A percentile compares a stretch with the other conserved stretches of the same genome.
These are phyloP conservation scores for Cryptomyrus ogoouensis DNA, from an alignment of 2,113 vertebrate species.

Conservation along the genomic window DNA sequence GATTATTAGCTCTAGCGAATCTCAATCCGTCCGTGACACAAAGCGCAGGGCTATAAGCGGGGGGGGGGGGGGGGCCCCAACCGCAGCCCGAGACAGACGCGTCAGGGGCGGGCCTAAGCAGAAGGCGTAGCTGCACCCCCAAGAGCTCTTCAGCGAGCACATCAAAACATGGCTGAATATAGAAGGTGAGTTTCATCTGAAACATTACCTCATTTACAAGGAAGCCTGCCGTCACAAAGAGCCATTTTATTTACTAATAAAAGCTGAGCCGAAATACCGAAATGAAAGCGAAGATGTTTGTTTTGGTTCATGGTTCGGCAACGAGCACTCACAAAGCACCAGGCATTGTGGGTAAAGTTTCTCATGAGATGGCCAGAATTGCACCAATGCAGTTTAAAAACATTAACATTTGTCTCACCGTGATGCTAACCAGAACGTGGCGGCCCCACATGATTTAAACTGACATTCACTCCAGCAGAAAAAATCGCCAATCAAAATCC, in stretches of 20 bases:
- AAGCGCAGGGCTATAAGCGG: slow-evolving; percentile 37
- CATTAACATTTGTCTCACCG: slow-evolving; percentile 23
- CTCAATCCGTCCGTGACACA: slow-evolving; percentile 48
- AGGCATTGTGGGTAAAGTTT: slow-evolving; percentile 11
- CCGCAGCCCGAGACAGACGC: slow-evolving; percentile 32
- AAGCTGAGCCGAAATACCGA: slow-evolving; percentile 21
- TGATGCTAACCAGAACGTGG: slow-evolving; percentile 21
- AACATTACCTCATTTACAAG: slow-evolving; percentile 16
- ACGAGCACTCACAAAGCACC: slow-evolving; percentile 13
- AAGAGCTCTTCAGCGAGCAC: slow-evolving; percentile 6
- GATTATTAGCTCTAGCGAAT: slow-evolving; percentile 41
- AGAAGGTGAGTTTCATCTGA: slow-evolving; percentile 30
- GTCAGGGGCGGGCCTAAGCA: slow-evolving; percentile 48
- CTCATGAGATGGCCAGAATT: slow-evolving; percentile 11
- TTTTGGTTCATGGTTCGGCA: slow-evolving; percentile 23
- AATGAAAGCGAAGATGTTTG: slow-evolving; percentile 18
- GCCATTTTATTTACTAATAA: slow-evolving; percentile 13
- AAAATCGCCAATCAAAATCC: slow-evolving; percentile 28
- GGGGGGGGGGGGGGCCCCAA: slow-evolving; percentile 22
- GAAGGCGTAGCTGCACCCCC: slow-evolving; percentile 52
- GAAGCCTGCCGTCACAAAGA: background rate
- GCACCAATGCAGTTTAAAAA: slow-evolving; percentile 8
- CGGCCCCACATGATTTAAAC: slow-evolving; percentile 13
- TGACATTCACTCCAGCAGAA: slow-evolving; percentile 21
- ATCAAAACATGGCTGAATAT: slow-evolving; percentile 46